Evolutionary conservation across 2,888 invertebrate genomes (phyloP).

Genomic region (Campopleginae sp.): DNA sequence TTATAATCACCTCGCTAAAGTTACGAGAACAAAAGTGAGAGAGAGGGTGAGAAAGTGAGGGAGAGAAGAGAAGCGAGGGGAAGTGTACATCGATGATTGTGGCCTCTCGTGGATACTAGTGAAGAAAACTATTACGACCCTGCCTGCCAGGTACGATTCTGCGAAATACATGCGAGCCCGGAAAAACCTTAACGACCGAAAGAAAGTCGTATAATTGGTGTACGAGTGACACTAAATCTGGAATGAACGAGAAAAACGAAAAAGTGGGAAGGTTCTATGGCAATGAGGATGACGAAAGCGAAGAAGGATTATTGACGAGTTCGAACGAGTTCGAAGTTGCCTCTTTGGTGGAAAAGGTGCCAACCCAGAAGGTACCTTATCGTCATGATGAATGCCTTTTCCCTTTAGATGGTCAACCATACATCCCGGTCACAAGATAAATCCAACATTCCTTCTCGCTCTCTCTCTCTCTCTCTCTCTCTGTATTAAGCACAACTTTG

Average conservation of each 20-base stretch:
- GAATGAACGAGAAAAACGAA: constrained; percentile 1
- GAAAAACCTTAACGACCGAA: constrained; percentile 33
- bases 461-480: background rate
- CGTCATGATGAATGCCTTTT: background rate
- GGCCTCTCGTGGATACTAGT: constrained; percentile 8
- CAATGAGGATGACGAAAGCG: background rate
- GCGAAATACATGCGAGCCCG: too few species aligned
- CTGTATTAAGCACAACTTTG: too few species aligned
- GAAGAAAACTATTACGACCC: constrained; percentile 46
- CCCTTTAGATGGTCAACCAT: background rate
- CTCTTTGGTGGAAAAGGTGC: too few species aligned
- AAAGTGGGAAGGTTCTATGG: constrained; percentile 24
- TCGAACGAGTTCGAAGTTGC: background rate
- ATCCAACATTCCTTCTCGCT: constrained; percentile 25
- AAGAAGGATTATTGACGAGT: constrained; percentile 6
- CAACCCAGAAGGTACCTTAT: background rate
- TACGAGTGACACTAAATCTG: constrained; percentile 10
- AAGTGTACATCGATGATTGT: constrained; percentile 23
- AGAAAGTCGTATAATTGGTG: constrained; percentile 42
- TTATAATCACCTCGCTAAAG: background rate
- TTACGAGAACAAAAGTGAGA: background rate
- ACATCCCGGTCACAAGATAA: constrained; percentile 22
- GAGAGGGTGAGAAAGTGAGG: background rate
- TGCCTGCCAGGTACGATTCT: background rate
- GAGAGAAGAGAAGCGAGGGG: background rate